Evolutionary conservation across 2,797 vertebrate genomes (phyloP).

Genomic region (Aselliscus stoliczkanus): DNA sequence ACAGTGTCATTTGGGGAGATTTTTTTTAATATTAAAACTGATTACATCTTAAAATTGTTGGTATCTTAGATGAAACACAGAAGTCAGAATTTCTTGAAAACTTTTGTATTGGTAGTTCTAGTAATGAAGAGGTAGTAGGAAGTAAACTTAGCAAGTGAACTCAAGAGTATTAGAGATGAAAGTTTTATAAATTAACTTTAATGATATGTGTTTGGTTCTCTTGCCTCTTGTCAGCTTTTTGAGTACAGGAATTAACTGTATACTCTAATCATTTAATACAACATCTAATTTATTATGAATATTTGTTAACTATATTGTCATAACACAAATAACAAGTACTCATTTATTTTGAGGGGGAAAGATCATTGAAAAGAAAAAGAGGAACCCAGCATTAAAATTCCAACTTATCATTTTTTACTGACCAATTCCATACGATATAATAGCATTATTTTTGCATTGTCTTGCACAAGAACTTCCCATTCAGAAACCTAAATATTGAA

Average conservation of each 20-base stretch:
- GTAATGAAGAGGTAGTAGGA: not conserved
- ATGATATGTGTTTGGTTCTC: not conserved
- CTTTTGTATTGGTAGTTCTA: not conserved
- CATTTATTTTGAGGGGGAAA: not conserved
- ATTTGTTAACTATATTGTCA: not conserved
- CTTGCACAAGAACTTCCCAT: not conserved
- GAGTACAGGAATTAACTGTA: not conserved
- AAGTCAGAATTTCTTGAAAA: not conserved
- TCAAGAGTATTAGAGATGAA: not conserved
- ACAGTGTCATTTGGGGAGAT: not conserved
- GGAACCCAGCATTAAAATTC: not conserved
- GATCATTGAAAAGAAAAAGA: not conserved
- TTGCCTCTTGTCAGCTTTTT: not conserved
- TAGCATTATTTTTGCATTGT: not conserved
- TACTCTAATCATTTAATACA: not conserved
- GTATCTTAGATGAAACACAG: not conserved
- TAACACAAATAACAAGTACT: constrained; percentile 3
- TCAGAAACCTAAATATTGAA: not conserved
- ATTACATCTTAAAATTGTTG: not conserved
- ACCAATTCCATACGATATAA: not conserved
- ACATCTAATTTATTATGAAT: not conserved
- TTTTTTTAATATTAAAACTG: not conserved
- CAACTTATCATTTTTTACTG: not conserved
- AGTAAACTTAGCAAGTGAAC: not conserved
- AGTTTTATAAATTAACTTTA: not conserved